Evolutionary conservation across 2,797 vertebrate genomes (phyloP).

Genomic region (Sphenodon punctatus): DNA sequence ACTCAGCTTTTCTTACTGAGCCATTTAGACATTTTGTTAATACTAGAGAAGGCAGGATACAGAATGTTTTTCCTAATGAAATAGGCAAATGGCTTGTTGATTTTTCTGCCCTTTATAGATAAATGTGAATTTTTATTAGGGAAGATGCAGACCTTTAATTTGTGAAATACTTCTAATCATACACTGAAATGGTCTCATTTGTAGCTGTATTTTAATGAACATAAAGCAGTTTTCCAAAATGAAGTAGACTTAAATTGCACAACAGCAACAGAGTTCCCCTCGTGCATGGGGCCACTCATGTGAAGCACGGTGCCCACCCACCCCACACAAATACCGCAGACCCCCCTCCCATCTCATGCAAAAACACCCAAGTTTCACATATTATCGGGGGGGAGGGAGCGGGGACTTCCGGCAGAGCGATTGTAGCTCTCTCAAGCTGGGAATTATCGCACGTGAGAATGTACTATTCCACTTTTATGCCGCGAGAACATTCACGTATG

Average conservation of each 20-base stretch:
- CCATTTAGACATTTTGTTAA: constrained; percentile 33
- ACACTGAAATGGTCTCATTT: constrained; percentile 9
- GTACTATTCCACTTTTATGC: too few relatives aligned
- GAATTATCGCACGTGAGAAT: too few relatives aligned
- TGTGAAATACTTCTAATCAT: constrained; percentile 32
- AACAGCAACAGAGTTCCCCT: neutral
- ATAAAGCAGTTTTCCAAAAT: constrained; percentile 23
- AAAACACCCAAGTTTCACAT: too few relatives aligned
- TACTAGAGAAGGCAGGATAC: constrained; percentile 27
- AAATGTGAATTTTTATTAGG: constrained; percentile 33
- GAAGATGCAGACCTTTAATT: constrained; percentile 19
- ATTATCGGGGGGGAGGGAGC: too few relatives aligned
- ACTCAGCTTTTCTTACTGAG: constrained; percentile 30
- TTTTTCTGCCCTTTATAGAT: constrained; percentile 21
- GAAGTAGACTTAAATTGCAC: constrained; percentile 17
- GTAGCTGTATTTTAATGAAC: neutral
- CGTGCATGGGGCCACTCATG: too few relatives aligned
- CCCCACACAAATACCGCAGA: too few relatives aligned
- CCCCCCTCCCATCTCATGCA: too few relatives aligned
- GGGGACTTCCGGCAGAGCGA: too few relatives aligned
- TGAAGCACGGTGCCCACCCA: too few relatives aligned
- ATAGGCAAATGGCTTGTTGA: constrained; percentile 8
- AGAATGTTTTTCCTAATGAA: constrained; percentile 39
- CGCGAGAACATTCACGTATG: too few relatives aligned
- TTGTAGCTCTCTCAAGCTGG: too few relatives aligned